Evolutionary conservation across 35 echinoderm and acorn worm genomes (phyloP).

Genomic region (Eucidaris tribuloides): DNA sequence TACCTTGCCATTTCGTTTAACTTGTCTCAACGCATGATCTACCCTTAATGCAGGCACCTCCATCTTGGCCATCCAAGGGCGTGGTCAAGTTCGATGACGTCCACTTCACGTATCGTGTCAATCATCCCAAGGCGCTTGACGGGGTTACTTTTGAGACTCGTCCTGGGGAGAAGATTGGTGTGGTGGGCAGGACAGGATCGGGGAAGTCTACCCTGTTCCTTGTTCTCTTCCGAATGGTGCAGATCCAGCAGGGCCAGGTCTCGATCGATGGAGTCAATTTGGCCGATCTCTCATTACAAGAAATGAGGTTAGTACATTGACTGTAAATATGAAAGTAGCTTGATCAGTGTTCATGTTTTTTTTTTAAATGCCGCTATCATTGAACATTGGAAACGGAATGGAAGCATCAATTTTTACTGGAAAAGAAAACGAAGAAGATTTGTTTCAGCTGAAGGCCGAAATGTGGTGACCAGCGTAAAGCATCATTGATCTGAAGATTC

Average conservation of each 20-base stretch:
- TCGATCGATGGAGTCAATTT: conserved; percentile 78
- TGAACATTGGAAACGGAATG: too few species aligned
- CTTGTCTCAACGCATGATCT: background rate
- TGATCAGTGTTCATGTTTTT: background rate
- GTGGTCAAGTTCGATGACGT: conserved; percentile 61
- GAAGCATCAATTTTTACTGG: too few species aligned
- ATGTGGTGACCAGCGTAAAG: background rate
- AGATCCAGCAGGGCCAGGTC: conserved; percentile 67
- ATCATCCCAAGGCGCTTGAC: conserved; percentile 92
- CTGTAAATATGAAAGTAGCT: background rate
- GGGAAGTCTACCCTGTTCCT: conserved; percentile 93
- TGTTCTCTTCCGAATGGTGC: conserved; percentile 88
- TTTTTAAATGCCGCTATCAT: too few species aligned
- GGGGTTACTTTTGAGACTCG: conserved; percentile 66
- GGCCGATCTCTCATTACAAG: conserved; percentile 65
- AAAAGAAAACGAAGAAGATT: background rate
- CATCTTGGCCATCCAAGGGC: conserved; percentile 64
- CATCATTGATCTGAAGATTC: background rate
- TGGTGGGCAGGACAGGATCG: conserved; percentile 92
- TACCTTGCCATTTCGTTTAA: background rate
- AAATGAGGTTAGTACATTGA: conserved; percentile 60
- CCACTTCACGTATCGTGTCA: conserved; percentile 67
- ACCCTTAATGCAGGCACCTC: conserved; percentile 48
- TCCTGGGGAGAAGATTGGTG: conserved; percentile 90
- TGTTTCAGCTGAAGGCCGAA: background rate